These are phyloP conservation scores for Cherax destructor DNA, from an alignment of 1,140 invertebrate species.

Conservation along the genomic window DNA sequence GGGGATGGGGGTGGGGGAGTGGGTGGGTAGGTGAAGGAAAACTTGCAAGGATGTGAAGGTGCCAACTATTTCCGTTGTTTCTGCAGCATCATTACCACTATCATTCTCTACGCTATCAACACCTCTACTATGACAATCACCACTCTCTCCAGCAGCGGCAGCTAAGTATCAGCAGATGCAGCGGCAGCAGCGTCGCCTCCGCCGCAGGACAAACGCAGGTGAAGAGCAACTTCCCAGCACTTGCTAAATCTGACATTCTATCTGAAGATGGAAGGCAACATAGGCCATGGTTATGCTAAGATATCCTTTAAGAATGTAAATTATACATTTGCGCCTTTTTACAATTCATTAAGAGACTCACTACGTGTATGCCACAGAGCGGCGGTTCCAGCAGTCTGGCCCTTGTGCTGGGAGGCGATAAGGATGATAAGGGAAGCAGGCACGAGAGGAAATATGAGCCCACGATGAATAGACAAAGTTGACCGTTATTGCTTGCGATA, in stretches of 20 bases:
- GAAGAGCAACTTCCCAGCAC: slow-evolving; percentile 17
- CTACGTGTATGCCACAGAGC: slow-evolving; percentile 13
- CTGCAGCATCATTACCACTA: no score
- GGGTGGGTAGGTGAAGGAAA: neutral
- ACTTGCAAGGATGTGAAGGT: no score
- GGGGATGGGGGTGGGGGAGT: neutral
- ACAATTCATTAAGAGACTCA: slow-evolving; percentile 41
- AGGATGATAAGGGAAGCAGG: neutral
- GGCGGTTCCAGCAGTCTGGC: neutral
- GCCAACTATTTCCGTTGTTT: neutral
- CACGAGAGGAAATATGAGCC: neutral
- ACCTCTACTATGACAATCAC: neutral
- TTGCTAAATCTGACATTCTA: slow-evolving; percentile 21
- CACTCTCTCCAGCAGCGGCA: no score
- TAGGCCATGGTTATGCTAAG: slow-evolving; percentile 49
- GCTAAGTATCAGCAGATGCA: no score
- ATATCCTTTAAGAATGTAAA: slow-evolving; percentile 56
- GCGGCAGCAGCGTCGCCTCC: neutral
- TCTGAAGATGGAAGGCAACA: slow-evolving; percentile 36
- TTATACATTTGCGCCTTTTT: slow-evolving; percentile 56
- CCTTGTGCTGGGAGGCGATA: slow-evolving; percentile 3
- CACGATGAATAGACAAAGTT: slow-evolving; percentile 30
- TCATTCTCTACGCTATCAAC: no score
- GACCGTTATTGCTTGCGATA: slow-evolving; percentile 56
- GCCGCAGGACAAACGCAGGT: neutral